Base-by-base conservation (phyloP, 2,888 invertebrate species). In the Sarcophaga rosellei region DNA sequence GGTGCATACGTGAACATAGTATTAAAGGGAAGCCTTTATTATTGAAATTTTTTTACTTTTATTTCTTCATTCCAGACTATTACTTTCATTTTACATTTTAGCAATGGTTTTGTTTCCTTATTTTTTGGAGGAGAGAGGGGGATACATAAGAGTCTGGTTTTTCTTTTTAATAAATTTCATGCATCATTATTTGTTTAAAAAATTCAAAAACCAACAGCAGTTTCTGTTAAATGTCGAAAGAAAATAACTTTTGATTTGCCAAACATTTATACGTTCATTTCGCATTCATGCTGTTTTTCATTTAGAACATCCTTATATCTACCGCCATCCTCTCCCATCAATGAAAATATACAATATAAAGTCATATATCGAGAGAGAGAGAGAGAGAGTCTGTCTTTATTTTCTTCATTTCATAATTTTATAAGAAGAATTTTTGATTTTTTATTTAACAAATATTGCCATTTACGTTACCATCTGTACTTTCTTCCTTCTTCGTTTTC, bases 211-310 rank as follows among this genome's bases (percentile, higher is more conserved):
- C 21, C 6, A 68, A 21, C 61, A 45, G 61, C 44, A 44, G 62
- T 21, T 81, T 61, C 68, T 68, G 44, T 65, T 59, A 68, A 68
- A 68, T 74, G 66, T 68, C 35, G 25, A 62, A 63, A 74, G 11
- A 76, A 76, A 72, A 72, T 72, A 47, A 59, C 21, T 70, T 70
- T 76, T 82, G 70, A 82, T 82, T 82, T 82, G 70, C 72, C 69
- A 25, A 66, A 6, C n/a, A 57, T 74, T 3, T 25, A 53, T 15
- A 15, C 53, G 17, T 47, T 15, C 11, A 15, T 47, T 47, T 20
- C 8, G 44, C n/a, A 6, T 3, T 20, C 35, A 10, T 15, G 12
- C n/a, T 20, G 21, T 21, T 1, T 47, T 35, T 62, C 68, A 65
- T 20, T 79, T 63, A 6, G 44, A 72, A 79, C 53, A n/a, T 68